Base-by-base conservation (phyloP, 2,888 invertebrate genomes). In the Cerceris rybyensis region DNA sequence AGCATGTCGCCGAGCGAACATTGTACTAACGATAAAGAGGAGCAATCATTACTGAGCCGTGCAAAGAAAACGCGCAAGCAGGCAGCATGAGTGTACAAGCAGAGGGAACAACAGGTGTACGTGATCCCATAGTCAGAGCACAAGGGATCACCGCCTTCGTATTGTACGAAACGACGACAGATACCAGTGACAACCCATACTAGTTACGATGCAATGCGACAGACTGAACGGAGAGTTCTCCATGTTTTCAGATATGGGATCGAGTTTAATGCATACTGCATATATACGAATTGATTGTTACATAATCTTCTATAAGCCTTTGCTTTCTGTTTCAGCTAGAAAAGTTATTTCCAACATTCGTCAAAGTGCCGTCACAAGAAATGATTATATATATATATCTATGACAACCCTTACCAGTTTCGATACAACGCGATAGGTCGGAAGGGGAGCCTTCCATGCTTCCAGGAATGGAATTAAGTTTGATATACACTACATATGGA, bases 61-160 rank as follows among this genome's bases (percentile, higher is more conserved):
- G 81, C 67, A 58, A 72, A 77, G 28, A 28, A 28, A 28, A 28
- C 28, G 28, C 28, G 28, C 28, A 28, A 28, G 28, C 28, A 28
- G 4, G 28, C 28, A 28, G 28, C 28, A 4, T 4, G 28, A 60
- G 63, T 61, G 64, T 77, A 16, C n/a, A n/a, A 6, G n/a, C 49
- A 16, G 28, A 6, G 84, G 85, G 82, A 75, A 84, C 74, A 67
- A 68, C 89, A 89, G 89, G 87, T 89, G 89, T 81, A 75, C 65
- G 16, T 52, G 70, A 78, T 89, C 89, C 86, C 89, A 89, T 85
- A 80, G 78, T 59, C 84, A 74, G 71, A 75, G 69, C 71, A 72
- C 41, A 68, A 65, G 11, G 67, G 81, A 85, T 85, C 85, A 85
- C 83, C 79, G 82, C 74, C 80, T 82, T 65, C 70, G 63, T 59